Evolutionary conservation across 2,797 vertebrate genomes (phyloP).

Genomic region (Poecile montanus): DNA sequence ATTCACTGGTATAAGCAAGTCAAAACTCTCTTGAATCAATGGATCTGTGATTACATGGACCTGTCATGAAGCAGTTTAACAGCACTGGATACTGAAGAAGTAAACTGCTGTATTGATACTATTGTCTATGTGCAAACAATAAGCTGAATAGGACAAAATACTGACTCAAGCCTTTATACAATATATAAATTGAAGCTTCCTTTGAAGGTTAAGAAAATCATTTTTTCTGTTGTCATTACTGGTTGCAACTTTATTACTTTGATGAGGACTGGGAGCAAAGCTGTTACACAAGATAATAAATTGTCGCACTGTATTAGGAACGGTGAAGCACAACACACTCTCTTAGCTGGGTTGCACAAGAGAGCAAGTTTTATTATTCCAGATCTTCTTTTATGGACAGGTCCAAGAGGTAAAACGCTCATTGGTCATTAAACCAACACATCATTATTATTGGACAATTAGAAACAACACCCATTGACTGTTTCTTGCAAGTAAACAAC

Average conservation of each 20-base stretch:
- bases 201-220: not conserved
- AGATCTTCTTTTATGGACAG: no score
- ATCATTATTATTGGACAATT: no score
- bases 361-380: no score
- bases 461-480: no score
- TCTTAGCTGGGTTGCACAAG: no score
- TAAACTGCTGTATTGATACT: not conserved
- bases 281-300: not conserved
- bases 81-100: not conserved
- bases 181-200: not conserved
- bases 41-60: not conserved
- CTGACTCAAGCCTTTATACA: not conserved
- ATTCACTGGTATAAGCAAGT: not conserved
- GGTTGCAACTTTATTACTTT: not conserved
- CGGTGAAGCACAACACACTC: no score
- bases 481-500: no score
- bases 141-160: not conserved
- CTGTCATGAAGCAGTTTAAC: not conserved
- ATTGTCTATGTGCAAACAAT: not conserved
- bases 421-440: no score
- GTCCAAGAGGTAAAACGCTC: no score
- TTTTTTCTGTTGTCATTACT: not conserved
- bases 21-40: not conserved
- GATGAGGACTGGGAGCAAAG: not conserved
- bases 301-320: no score